Percentiles rank a stretch among this genome's conserved stretches.
Conservation (phyloP, 2,113 vertebrate species). For the Plecturocebus donacophilus region DNA sequence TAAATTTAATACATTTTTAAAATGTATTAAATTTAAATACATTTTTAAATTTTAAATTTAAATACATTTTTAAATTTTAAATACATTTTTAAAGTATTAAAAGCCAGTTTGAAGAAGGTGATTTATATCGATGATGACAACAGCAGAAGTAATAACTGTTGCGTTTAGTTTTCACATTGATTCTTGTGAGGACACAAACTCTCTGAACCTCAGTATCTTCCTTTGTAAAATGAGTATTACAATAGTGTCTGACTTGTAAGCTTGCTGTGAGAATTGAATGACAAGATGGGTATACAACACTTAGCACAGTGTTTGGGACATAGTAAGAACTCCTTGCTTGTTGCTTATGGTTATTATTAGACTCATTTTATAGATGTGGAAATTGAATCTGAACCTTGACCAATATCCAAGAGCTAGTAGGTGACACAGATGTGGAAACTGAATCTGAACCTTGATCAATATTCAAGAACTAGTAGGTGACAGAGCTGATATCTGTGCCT, state of each 20-base stretch:
- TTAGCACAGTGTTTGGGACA: background rate
- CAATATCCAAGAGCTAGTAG: background rate
- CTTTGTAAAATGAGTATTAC: background rate
- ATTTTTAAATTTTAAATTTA: too few species aligned
- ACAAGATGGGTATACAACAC: background rate
- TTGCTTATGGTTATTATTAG: background rate
- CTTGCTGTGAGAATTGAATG: background rate
- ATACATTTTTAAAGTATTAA: too few species aligned
- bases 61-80: too few species aligned
- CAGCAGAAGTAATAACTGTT: rapidly evolving
- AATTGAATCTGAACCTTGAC: background rate
- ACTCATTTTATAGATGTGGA: background rate
- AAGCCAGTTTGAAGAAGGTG: background rate
- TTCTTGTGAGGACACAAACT: background rate
- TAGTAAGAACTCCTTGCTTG: background rate
- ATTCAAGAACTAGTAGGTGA: background rate
- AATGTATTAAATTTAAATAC: too few species aligned
- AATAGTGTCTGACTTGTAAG: background rate
- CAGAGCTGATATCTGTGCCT: background rate
- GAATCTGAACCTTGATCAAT: background rate
- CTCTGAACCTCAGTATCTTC: background rate
- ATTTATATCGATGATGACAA: rapidly evolving
- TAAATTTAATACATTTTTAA: too few species aligned
- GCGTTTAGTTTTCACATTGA: background rate
- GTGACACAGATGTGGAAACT: background rate